Evolutionary conservation across 2,888 invertebrate genomes (phyloP).

Genomic region (Hoplodrina blanda): DNA sequence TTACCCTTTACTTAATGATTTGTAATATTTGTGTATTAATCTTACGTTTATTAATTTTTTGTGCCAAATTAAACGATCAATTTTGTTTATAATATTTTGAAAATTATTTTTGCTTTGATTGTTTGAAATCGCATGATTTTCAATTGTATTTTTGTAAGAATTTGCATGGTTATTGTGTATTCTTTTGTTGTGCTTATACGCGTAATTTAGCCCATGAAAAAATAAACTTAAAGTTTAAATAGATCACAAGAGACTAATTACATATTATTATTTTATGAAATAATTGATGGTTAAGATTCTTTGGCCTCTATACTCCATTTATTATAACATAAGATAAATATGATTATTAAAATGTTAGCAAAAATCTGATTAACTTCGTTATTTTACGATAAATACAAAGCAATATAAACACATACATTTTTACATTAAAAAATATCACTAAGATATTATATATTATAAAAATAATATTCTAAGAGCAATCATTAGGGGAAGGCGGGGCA

Average conservation of each 20-base stretch:
- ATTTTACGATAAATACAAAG: too few species aligned
- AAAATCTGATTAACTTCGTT: too few species aligned
- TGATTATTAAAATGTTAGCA: too few species aligned
- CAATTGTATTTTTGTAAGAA: conserved; percentile 22
- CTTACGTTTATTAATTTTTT: conserved; percentile 24
- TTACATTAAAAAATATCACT: too few species aligned
- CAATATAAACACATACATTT: too few species aligned
- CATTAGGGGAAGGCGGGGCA: too few species aligned
- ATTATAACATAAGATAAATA: too few species aligned
- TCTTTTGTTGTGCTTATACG: conserved; percentile 21
- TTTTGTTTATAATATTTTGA: conserved; percentile 28
- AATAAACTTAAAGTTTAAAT: background rate
- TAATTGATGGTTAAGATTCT: background rate
- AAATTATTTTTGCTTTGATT: conserved; percentile 39
- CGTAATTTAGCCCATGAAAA: background rate
- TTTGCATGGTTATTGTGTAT: conserved; percentile 42
- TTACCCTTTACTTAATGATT: conserved; percentile 58
- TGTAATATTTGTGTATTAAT: conserved; percentile 45
- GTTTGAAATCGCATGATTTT: conserved; percentile 54
- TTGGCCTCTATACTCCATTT: too few species aligned
- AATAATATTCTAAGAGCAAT: too few species aligned
- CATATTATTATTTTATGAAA: background rate
- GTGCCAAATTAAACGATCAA: conserved; percentile 63
- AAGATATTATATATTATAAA: too few species aligned
- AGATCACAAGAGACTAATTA: conserved; percentile 20